Evolutionary conservation across 2,113 vertebrate genomes (phyloP).

Genomic region (Planiliza haematocheilus): DNA sequence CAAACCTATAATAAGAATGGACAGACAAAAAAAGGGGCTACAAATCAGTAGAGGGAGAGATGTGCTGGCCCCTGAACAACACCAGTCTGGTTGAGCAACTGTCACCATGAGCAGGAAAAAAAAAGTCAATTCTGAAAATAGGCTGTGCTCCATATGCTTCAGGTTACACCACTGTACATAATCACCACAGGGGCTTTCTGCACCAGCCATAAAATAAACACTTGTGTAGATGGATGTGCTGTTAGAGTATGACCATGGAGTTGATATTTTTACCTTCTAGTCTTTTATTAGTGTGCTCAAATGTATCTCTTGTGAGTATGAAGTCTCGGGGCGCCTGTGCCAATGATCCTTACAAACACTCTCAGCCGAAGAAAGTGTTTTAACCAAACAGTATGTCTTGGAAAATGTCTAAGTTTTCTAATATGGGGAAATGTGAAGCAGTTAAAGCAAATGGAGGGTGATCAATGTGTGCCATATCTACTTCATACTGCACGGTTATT

Average conservation of each 20-base stretch:
- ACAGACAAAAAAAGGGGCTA: slow-evolving; percentile 28
- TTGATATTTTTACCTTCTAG: slow-evolving; percentile 21
- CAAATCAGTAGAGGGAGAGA: slow-evolving; percentile 17
- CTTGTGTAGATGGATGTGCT: slow-evolving; percentile 22
- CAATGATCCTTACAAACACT: slow-evolving; percentile 36
- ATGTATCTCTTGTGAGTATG: slow-evolving; percentile 13
- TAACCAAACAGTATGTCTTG: slow-evolving; percentile 29
- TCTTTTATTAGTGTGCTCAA: slow-evolving; percentile 13
- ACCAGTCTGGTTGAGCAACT: slow-evolving; percentile 36
- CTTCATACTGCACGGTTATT: slow-evolving; percentile 52
- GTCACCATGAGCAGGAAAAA: slow-evolving; percentile 55
- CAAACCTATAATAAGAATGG: neutral
- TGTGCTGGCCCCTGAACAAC: slow-evolving; percentile 47
- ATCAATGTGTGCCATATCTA: slow-evolving; percentile 52
- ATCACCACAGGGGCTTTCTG: slow-evolving; percentile 26
- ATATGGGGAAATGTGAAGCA: slow-evolving; percentile 26
- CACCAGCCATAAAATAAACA: slow-evolving; percentile 30
- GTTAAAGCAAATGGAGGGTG: slow-evolving; percentile 58
- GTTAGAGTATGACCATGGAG: slow-evolving; percentile 10
- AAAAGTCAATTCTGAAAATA: slow-evolving; percentile 51
- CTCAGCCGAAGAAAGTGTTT: slow-evolving; percentile 17
- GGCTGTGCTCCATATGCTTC: slow-evolving; percentile 24
- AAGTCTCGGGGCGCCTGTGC: slow-evolving; percentile 10
- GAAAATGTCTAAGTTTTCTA: slow-evolving; percentile 21
- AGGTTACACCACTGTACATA: slow-evolving; percentile 27